Evolutionary conservation across 2,888 invertebrate genomes (phyloP), one percentile per base, ranked within the genome.

Genomic region (Cryptocheilus praepositus): DNA sequence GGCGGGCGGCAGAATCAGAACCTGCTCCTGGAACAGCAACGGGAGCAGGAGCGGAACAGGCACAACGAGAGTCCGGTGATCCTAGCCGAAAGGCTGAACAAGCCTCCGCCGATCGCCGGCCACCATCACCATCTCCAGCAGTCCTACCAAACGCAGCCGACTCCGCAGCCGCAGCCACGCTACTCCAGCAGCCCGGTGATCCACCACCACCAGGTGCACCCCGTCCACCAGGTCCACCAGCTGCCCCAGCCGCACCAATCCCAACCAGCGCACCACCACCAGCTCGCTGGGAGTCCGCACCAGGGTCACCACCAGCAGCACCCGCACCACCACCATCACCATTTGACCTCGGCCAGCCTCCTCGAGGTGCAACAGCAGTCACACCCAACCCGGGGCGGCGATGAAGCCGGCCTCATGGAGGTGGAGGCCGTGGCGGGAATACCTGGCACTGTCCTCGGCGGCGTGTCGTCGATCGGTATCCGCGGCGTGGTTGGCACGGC

Each of bases 41-140:
- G 86, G 81, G 87, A 88, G 79, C 85, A 90, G 86, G 88, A 86
- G 61, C 86, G 88, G 55, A 85, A 80, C 71, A 83, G 88, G 77
- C 86, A 88, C 82, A 88, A 88, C 85, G 88, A 88, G 76, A 88
- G 88, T 60, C 88, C 88, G 64, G 85, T 88, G 51, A 88, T 88
- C 74, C 81, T 88, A 75, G 86, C 86, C 54, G 88, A 88, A 69
- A 85, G 86, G 61, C 77, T 88, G 61, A 87, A 86, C 78, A 88
- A 88, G 73, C 83, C 85, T 70, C 83, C 81, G 67, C 74, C 83
- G 71, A 63, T 80, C 72, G 73, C 80, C 73, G 73, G 83, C 73
- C 70, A 76, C 64, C 80, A 79, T n/a, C 83, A 83, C 43, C 84
- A 79, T 53, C 80, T 76, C 15, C 80, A 77, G 3, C 78, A 80